Evolutionary conservation across 2,797 vertebrate species (phyloP).

Genomic region (Okamejei kenojei): DNA sequence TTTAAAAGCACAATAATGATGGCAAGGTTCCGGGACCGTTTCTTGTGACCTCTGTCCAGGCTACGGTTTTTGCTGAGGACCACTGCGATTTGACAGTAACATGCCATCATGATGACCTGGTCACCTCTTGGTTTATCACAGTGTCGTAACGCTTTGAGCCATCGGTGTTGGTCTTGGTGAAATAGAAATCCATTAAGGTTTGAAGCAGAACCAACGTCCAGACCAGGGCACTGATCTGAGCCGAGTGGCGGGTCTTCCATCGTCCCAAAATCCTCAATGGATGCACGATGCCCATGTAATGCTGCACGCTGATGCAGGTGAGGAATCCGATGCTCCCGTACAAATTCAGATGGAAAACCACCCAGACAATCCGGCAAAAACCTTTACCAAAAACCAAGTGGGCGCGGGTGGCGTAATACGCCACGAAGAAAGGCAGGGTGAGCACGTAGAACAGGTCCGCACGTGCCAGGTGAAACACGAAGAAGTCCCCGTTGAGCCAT

Average conservation of each 20-base stretch:
- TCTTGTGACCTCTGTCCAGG: constrained; percentile 54
- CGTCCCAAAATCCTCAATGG: constrained; percentile 61
- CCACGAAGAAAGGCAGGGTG: constrained; percentile 67
- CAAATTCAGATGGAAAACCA: constrained; percentile 71
- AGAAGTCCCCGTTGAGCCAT: constrained; percentile 53
- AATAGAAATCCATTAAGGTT: constrained; percentile 60
- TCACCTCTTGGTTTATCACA: constrained; percentile 43
- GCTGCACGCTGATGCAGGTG: constrained; percentile 70
- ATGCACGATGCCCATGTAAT: constrained; percentile 71
- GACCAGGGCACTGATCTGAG: constrained; percentile 49
- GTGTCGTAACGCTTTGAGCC: constrained; percentile 56
- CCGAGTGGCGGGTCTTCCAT: constrained; percentile 47
- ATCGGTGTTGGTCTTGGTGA: constrained; percentile 48
- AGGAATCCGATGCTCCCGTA: constrained; percentile 75
- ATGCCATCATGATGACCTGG: constrained; percentile 52
- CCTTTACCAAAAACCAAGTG: constrained; percentile 59
- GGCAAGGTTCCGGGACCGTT: constrained; percentile 60
- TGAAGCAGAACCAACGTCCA: constrained; percentile 61
- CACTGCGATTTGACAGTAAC: constrained; percentile 62
- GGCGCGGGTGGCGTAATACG: constrained; percentile 55
- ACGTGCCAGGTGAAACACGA: constrained; percentile 65
- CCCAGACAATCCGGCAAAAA: constrained; percentile 63
- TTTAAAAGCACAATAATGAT: constrained; percentile 56
- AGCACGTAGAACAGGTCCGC: constrained; percentile 67
- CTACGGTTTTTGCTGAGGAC: constrained; percentile 57